Evolutionary conservation across 2,797 vertebrate species (phyloP), one percentile per base, ranked within the genome.

Genomic region (Artibeus lituratus): DNA sequence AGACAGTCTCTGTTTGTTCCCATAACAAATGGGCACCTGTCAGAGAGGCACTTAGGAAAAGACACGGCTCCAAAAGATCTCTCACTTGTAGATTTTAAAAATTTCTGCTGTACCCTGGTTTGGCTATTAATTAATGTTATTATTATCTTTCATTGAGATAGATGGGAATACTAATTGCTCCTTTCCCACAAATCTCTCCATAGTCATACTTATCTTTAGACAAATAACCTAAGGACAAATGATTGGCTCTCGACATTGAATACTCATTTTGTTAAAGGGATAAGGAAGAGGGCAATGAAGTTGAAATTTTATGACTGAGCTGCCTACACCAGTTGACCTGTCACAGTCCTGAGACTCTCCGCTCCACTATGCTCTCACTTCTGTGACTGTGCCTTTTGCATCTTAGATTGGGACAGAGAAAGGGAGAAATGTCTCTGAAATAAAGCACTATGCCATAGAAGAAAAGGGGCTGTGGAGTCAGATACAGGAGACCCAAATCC

Each of bases 121-220:
- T 92, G 86, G 97, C 96, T 98, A 98, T 98, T 98, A 98, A 98
- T 98, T 98, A 98, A 98, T 98, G 98, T 98, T 98, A 98, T 98
- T 98, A 97, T 97, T 98, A 97, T 98, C 97, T 97, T 98, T 98
- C 98, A 98, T 96, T 95, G 97, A 98, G 98, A 98, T 97, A 97
- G 97, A 98, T 98, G 97, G 96, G 97, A 98, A 97, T 96, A 86
- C 97, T 98, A 98, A 98, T 98, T 98, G 97, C 94, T 98, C 95
- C 96, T 98, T 98, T 97, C 98, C 97, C 94, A 97, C 95, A 83
- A 97, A 98, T 98, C 97, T 94, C 97, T 98, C 96, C 95, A 93
- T 81, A 97, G 96, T 97, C 98, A 89, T 80, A 97, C 97, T 98
- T 97, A 97, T 97, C 94, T 97, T 96, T 85, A 96, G 97, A 97